Percentiles rank a stretch among this genome's conserved stretches.
Conservation (phyloP, 1,140 invertebrate genomes). For the Drosophila lacertosa region DNA sequence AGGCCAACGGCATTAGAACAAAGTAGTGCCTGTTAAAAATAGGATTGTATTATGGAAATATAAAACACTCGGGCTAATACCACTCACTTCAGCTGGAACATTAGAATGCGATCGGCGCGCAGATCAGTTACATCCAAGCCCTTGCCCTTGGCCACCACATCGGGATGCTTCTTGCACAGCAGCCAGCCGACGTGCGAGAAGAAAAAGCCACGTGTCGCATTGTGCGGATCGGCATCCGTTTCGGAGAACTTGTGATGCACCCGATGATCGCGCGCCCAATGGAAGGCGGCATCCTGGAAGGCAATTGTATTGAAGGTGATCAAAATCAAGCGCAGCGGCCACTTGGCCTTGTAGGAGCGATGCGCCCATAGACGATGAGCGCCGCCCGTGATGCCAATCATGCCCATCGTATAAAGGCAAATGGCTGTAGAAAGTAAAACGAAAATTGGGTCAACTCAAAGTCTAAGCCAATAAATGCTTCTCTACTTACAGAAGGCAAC, state of each 20-base stretch:
- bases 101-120: slow-evolving; percentile 92
- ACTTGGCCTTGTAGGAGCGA: slow-evolving; percentile 95
- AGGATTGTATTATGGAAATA: no score
- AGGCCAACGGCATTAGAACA: slow-evolving; percentile 90
- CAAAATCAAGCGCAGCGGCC: slow-evolving; percentile 91
- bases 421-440: slow-evolving; percentile 33
- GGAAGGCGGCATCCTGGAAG: slow-evolving; percentile 94
- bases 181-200: slow-evolving; percentile 98
- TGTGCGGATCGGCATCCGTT: slow-evolving; percentile 97
- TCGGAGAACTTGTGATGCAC: slow-evolving; percentile 98
- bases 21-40: slow-evolving; percentile 89
- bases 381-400: slow-evolving; percentile 95
- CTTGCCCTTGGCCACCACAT: slow-evolving; percentile 93
- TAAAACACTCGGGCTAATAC: no score
- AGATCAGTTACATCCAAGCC: slow-evolving; percentile 94
- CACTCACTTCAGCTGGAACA: slow-evolving; percentile 93
- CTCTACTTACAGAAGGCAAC: slow-evolving; percentile 87
- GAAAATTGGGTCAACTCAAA: background rate
- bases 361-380: slow-evolving; percentile 97
- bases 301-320: slow-evolving; percentile 92
- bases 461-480: background rate
- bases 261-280: slow-evolving; percentile 97
- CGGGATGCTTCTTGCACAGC: slow-evolving; percentile 94
- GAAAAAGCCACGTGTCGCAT: slow-evolving; percentile 96
- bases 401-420: slow-evolving; percentile 87